Base-by-base conservation (phyloP, 2,113 vertebrate genomes). In the Coptodon rendalli region DNA sequence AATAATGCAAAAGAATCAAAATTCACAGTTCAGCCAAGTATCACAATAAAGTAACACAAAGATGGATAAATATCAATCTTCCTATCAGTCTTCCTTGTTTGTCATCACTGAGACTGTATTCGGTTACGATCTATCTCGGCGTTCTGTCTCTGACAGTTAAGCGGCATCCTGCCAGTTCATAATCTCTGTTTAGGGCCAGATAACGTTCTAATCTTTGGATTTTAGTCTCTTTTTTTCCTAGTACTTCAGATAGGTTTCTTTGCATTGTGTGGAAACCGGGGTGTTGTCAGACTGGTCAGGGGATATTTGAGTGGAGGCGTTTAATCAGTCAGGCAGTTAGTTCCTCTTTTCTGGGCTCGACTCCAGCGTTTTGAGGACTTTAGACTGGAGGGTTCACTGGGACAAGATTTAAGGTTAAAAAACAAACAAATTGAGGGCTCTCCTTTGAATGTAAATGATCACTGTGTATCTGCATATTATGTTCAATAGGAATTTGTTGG, bases 381-480 rank as follows among this genome's bases (percentile, higher is more conserved):
- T 9, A 43, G n/a, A 71, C 2, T 27, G 22, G 9, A 73, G 22
- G 13, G 22, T 73, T 0, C 40, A 27, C 14, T 29, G 9, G 40
- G 0, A 45, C 40, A 0, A 45, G 22, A 48, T 73, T 45, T 48
- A 48, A 48, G 22, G 14, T 11, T 45, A 45, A 27, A 45, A 73
- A 73, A 73, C 2, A 50, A 45, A 73, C 29, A 40, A 40, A 40
- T 1, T 3, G 22, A 73, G 22, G 40, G 40, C 14, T 17, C 5
- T 73, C 1, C 16, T 45, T 45, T 45, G 38, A 73, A 45, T 73
- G 40, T 73, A 10, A 45, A 27, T 4, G 8, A 48, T 43, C 11
- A 0, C 36, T 43, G 22, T 4, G 22, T 29, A 0, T 73, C 40
- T 73, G 40, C 8, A 24, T 29, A 0, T 48, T 73, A 16, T 73